Evolutionary conservation across 2,888 invertebrate species (phyloP).

Genomic region (Pachliopta kotzebuea): DNA sequence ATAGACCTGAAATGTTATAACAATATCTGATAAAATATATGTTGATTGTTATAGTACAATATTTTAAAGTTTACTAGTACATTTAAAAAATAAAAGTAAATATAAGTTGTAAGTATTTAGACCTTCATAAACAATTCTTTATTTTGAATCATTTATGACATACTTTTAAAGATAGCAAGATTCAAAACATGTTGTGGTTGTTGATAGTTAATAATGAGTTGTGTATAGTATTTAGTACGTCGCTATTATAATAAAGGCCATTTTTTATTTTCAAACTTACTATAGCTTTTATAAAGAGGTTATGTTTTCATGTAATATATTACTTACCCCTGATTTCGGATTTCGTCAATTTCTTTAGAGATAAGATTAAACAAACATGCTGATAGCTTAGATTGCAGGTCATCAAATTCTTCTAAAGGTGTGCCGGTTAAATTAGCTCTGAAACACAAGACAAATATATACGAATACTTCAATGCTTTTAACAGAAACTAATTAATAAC

Average conservation of each 20-base stretch:
- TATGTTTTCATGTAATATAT: not conserved
- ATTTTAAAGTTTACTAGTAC: no score
- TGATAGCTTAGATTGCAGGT: conserved; percentile 62
- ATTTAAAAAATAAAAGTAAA: no score
- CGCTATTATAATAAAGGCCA: no score
- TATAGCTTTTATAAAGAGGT: not conserved
- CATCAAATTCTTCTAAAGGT: conserved; percentile 65
- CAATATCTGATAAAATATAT: not conserved
- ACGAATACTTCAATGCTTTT: conserved; percentile 1
- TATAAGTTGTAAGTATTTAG: no score
- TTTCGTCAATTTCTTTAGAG: conserved; percentile 61
- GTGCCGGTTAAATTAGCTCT: conserved; percentile 68
- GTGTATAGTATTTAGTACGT: no score
- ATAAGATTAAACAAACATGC: conserved; percentile 64
- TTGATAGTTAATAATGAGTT: no score
- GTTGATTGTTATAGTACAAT: no score
- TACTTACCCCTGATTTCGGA: conserved; percentile 66
- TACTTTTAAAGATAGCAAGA: no score
- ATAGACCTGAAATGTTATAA: conserved; percentile 48
- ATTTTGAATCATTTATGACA: no score
- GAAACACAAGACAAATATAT: conserved; percentile 38
- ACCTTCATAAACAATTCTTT: no score
- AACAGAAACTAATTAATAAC: conserved; percentile 10
- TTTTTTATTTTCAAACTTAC: no score
- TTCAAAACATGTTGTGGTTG: no score